Conservation (phyloP, 1,140 invertebrate genomes). For the Hormaphis cornu region DNA sequence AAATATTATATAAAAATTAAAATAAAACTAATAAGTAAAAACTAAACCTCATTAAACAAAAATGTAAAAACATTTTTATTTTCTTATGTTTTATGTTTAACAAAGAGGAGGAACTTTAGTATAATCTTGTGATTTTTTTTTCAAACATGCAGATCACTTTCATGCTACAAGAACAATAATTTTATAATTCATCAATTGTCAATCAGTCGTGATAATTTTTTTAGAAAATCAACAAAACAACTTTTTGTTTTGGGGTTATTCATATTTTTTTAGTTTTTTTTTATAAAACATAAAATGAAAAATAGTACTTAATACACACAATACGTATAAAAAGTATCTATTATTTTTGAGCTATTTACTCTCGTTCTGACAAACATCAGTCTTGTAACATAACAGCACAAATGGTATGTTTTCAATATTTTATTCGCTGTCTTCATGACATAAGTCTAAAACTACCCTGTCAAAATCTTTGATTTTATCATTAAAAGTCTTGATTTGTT, state of each 20-base stretch:
- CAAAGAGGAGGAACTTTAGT: constrained; percentile 24
- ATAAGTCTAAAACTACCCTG: constrained; percentile 29
- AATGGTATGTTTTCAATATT: not conserved
- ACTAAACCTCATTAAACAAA: constrained; percentile 28
- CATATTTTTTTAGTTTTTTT: constrained; percentile 4
- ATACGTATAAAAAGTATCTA: not conserved
- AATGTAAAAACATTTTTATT: constrained; percentile 2
- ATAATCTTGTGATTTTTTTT: not conserved
- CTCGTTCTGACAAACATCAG: constrained; percentile 22
- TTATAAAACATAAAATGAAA: not conserved
- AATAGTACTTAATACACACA: not conserved
- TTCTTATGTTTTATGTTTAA: constrained; percentile 11
- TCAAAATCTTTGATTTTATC: constrained; percentile 22
- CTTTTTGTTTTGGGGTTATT: not conserved
- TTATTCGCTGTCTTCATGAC: constrained; percentile 26
- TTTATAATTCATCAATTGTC: constrained; percentile 14
- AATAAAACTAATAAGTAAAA: constrained; percentile 20
- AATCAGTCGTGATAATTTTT: constrained; percentile 21
- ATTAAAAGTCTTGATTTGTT: constrained; percentile 27
- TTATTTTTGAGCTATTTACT: constrained; percentile 28
- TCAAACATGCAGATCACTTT: not conserved
- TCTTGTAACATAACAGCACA: constrained; percentile 15
- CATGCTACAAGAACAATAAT: constrained; percentile 9
- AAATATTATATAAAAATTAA: constrained; percentile 2
- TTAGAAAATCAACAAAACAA: constrained; percentile 24